Percentiles rank a stretch among this genome's conserved stretches.
These are phyloP conservation scores for Hofmannophila pseudospretella DNA, from an alignment of 2,888 invertebrate species.

Conservation along the genomic window DNA sequence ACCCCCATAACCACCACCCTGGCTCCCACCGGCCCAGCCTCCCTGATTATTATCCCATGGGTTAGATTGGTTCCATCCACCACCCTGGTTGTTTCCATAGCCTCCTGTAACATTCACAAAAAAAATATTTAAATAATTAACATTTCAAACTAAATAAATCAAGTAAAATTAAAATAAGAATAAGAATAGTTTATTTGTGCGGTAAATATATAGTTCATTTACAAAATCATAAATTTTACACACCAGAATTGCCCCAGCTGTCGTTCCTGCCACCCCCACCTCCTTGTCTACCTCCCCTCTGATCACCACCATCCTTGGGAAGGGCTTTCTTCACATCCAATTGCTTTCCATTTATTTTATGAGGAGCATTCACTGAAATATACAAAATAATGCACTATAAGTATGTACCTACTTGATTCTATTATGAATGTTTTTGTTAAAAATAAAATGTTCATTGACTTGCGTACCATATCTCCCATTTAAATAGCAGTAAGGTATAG, in stretches of 20 bases:
- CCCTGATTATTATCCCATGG: slow-evolving; percentile 62
- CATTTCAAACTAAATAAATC: slow-evolving; percentile 5
- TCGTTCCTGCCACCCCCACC: slow-evolving; percentile 55
- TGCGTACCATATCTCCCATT: slow-evolving; percentile 65
- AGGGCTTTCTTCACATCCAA: slow-evolving; percentile 96
- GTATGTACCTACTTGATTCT: background rate
- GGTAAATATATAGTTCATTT: too few species aligned
- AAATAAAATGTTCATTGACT: slow-evolving; percentile 50
- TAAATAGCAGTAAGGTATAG: slow-evolving; percentile 59
- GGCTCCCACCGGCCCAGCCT: slow-evolving; percentile 50
- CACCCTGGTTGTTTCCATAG: slow-evolving; percentile 77
- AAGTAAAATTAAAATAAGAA: background rate
- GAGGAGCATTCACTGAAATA: slow-evolving; percentile 85
- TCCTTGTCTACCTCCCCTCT: slow-evolving; percentile 73
- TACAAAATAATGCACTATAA: slow-evolving; percentile 1
- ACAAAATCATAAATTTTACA: too few species aligned
- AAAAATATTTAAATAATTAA: background rate
- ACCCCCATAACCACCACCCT: slow-evolving; percentile 72
- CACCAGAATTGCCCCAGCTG: slow-evolving; percentile 53
- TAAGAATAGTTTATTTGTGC: too few species aligned
- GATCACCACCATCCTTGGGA: slow-evolving; percentile 85
- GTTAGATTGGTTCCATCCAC: slow-evolving; percentile 74
- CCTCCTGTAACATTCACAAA: slow-evolving; percentile 48
- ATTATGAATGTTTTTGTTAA: background rate
- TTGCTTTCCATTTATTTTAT: slow-evolving; percentile 90